phyloP scores from a whole-genome alignment of 1,140 invertebrate genomes.

The Archivesica marissinica region DNA sequence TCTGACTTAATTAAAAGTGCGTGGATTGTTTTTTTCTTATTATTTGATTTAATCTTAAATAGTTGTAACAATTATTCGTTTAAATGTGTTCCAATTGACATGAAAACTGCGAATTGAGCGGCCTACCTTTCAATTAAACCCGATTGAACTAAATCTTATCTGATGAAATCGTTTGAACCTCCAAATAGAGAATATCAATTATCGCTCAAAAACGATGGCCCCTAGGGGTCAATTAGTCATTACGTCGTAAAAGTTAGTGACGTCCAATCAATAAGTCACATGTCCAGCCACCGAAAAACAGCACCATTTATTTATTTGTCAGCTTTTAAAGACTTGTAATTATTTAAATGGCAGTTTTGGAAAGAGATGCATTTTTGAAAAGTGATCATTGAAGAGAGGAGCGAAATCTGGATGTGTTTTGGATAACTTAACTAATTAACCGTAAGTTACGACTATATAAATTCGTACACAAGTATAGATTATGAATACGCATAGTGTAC shows the following conservation, averaged over 20 bases:
- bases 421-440: not conserved
- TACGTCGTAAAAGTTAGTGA: conserved; percentile 42
- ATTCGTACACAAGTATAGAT: too few relatives aligned
- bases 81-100: not conserved
- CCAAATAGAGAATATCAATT: conserved; percentile 8
- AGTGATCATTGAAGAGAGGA: not conserved
- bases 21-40: too few relatives aligned
- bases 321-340: not conserved
- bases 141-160: not conserved
- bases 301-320: conserved; percentile 53
- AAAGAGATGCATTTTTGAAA: not conserved
- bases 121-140: not conserved
- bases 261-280: conserved; percentile 33
- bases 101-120: not conserved
- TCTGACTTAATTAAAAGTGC: too few relatives aligned
- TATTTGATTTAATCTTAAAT: not conserved
- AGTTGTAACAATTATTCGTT: not conserved
- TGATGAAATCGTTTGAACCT: conserved; percentile 1
- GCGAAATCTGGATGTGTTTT: not conserved
- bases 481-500: too few relatives aligned
- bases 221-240: conserved; percentile 52
- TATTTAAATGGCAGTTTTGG: conserved; percentile 22
- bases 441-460: conserved; percentile 10
- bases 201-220: conserved; percentile 3
- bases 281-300: not conserved